A percentile compares a stretch with the other conserved stretches of the same genome.
These are phyloP conservation scores for Eolophus roseicapilla DNA, from an alignment of 2,113 vertebrate species.

Conservation along the genomic window DNA sequence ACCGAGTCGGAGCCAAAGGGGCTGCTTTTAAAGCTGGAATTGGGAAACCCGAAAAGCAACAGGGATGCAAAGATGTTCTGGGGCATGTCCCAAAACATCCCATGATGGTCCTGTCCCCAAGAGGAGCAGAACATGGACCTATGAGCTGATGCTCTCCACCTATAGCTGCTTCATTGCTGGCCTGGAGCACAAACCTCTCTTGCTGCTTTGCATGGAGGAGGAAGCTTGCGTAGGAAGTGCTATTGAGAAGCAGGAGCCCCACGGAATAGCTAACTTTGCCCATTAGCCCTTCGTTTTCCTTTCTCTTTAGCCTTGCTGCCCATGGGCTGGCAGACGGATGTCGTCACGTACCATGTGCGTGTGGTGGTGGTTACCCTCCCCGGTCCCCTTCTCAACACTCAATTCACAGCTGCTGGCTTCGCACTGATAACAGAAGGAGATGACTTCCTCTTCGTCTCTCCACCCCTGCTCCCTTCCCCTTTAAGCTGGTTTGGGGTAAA, in stretches of 20 bases:
- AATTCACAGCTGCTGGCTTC: constrained; percentile 2
- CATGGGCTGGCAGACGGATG: neutral
- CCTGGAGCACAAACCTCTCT: neutral
- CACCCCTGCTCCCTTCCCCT: constrained; percentile 21
- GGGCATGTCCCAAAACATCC: neutral
- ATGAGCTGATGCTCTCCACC: neutral
- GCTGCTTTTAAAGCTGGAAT: neutral
- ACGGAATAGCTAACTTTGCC: fast-evolving
- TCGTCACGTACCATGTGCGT: neutral
- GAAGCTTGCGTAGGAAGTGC: neutral
- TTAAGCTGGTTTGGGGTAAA: neutral
- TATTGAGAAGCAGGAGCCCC: neutral
- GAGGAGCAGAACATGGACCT: neutral
- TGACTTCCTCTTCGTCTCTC: constrained; percentile 56
- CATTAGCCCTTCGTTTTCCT: neutral
- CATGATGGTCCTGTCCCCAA: neutral
- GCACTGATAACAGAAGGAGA: constrained; percentile 31
- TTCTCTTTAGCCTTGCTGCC: neutral
- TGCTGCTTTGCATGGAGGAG: neutral
- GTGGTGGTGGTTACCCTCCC: neutral
- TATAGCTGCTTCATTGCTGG: neutral
- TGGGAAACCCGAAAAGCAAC: neutral
- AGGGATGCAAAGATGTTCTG: neutral
- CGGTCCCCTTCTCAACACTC: neutral
- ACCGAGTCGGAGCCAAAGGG: neutral